These are phyloP conservation scores for Pristiophorus japonicus DNA, from an alignment of 2,113 vertebrate genomes.

Conservation along the genomic window DNA sequence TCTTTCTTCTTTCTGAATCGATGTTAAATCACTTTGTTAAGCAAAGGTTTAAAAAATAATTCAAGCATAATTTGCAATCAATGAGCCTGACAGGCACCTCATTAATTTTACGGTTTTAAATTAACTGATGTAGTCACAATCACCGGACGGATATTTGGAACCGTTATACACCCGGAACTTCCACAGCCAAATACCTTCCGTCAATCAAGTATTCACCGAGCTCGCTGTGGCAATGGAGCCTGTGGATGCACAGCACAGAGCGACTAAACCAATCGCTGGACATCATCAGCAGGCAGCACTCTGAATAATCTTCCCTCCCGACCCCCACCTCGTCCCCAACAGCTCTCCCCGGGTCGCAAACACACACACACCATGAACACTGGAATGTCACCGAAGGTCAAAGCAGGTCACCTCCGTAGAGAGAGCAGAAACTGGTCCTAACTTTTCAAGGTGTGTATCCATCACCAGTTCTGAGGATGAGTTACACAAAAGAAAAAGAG, in stretches of 20 bases:
- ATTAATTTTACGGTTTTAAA: neutral
- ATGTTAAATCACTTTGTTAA: too few relatives aligned
- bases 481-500: too few relatives aligned
- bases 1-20: too few relatives aligned
- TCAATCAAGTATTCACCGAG: neutral
- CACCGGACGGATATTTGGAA: neutral
- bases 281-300: neutral
- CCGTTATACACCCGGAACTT: neutral
- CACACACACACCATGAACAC: too few relatives aligned
- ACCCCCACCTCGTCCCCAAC: neutral
- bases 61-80: too few relatives aligned
- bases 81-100: neutral
- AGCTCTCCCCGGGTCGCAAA: too few relatives aligned
- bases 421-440: too few relatives aligned
- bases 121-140: neutral
- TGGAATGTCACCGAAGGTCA: too few relatives aligned
- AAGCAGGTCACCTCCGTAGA: too few relatives aligned
- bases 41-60: too few relatives aligned
- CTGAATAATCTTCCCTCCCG: neutral
- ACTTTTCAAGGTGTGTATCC: too few relatives aligned
- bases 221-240: neutral
- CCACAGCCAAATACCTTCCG: neutral
- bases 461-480: too few relatives aligned
- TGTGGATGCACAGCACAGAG: neutral
- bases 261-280: neutral